Conservation (phyloP, 2,113 vertebrate species). For the Tringa solitaria region DNA sequence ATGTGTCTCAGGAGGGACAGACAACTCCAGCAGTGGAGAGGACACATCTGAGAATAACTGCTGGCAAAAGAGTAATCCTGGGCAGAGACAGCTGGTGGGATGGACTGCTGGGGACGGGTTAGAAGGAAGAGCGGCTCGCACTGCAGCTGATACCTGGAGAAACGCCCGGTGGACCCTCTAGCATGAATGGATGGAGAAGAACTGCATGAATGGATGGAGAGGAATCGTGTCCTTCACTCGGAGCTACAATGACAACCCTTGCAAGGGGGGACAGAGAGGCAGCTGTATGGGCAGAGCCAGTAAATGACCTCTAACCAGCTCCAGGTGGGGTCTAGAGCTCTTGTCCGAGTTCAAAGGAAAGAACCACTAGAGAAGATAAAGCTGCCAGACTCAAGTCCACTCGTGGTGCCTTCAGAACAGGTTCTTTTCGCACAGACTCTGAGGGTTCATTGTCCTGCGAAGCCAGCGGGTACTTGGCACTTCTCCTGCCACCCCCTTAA, state of each 20-base stretch:
- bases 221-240: not conserved
- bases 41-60: not conserved
- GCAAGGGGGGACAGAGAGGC: not conserved
- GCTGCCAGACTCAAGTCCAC: not conserved
- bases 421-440: not conserved
- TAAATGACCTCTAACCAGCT: not conserved
- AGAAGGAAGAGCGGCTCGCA: not conserved
- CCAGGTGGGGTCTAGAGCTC: not conserved
- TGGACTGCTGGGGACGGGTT: not conserved
- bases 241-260: not conserved
- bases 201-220: too few species aligned
- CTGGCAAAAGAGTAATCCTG: not conserved
- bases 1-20: rapidly evolving
- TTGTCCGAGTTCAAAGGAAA: not conserved
- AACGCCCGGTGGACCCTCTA: rapidly evolving
- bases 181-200: not conserved
- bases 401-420: not conserved
- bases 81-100: rapidly evolving
- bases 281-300: not conserved
- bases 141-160: not conserved
- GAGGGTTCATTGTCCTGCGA: not conserved
- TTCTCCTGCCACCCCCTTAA: not conserved
- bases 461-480: not conserved
- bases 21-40: not conserved
- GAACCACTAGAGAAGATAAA: not conserved